Evolutionary conservation across 2,888 invertebrate genomes (phyloP).

Genomic region (Parnassius apollo): DNA sequence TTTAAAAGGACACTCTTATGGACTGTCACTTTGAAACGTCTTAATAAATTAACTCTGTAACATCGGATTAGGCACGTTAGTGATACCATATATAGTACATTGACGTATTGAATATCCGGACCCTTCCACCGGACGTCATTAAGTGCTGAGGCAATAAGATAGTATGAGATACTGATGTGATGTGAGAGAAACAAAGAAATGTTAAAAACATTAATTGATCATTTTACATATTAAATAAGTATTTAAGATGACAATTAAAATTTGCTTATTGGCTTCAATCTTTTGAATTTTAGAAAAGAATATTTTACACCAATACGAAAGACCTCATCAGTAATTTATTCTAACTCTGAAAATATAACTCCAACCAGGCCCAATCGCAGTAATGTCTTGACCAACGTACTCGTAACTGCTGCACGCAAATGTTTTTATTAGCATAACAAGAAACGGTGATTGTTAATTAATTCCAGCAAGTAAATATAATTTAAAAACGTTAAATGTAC

Average conservation of each 20-base stretch:
- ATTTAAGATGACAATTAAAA: too few relatives aligned
- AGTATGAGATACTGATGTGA: conserved; percentile 29
- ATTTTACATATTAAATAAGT: too few relatives aligned
- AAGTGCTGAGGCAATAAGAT: conserved; percentile 29
- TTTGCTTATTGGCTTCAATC: too few relatives aligned
- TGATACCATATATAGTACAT: conserved; percentile 46
- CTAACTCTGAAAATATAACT: too few relatives aligned
- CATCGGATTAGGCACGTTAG: conserved; percentile 52
- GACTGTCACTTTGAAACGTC: too few relatives aligned
- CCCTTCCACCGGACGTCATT: conserved; percentile 62
- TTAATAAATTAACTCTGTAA: not conserved
- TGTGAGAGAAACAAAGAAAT: not conserved
- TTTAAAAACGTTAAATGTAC: too few relatives aligned
- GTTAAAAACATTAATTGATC: too few relatives aligned
- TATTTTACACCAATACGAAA: too few relatives aligned
- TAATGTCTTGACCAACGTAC: not conserved
- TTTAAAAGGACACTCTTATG: too few relatives aligned
- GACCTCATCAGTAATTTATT: too few relatives aligned
- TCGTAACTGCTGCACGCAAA: conserved; percentile 3
- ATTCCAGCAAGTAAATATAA: not conserved
- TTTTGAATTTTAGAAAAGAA: too few relatives aligned
- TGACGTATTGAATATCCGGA: conserved; percentile 45
- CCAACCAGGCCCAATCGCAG: not conserved
- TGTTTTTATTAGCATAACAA: conserved; percentile 2
- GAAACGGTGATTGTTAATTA: conserved; percentile 5